Evolutionary conservation across 2,888 invertebrate genomes (phyloP), one percentile per base, ranked within the genome.

Genomic region (Dryobota labecula): DNA sequence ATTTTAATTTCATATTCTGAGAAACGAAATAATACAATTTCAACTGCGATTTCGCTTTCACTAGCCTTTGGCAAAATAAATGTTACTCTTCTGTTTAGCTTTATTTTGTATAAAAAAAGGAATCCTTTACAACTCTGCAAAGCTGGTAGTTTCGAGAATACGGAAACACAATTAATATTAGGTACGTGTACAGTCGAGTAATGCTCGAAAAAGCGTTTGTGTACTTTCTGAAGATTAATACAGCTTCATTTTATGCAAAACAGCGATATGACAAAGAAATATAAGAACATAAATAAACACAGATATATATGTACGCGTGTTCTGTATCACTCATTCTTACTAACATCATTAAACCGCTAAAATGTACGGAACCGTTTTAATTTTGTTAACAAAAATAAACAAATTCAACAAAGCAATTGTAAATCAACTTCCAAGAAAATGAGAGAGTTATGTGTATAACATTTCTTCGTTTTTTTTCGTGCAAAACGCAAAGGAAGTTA

Each of bases 391-490:
- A 68, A 84, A 86, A 86, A 86, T 82, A 87, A 87, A 87, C 82
- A 82, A 75, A 79, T 83, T 79, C 82, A 86, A 88, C 88, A 87
- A 87, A 88, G 87, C 86, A 83, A 88, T 84, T 85, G 84, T 87
- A 88, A 86, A 88, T 87, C 87, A 86, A 85, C 83, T 87, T 87
- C 87, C 87, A 85, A 84, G 87, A 87, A 88, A 83, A 87, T 86
- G 82, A 81, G 75, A 84, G 84, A 85, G 84, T 83, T 85, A 84
- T 85, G 83, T 84, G 86, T 84, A 84, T 85, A 82, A 84, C 78
- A 82, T 85, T 84, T 84, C 78, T 80, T 82, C 66, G 72, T 71
- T 83, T 82, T 53, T 78, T 84, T 83, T 84, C 79, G 73, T 84
- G 80, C 84, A 80, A 82, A 82, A 86, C 77, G 77, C 75, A 67